A percentile compares a stretch with the other conserved stretches of the same genome.
phyloP scores from a whole-genome alignment of 2,888 invertebrate genomes.

The Pseudococcus jackbeardsleyi region DNA sequence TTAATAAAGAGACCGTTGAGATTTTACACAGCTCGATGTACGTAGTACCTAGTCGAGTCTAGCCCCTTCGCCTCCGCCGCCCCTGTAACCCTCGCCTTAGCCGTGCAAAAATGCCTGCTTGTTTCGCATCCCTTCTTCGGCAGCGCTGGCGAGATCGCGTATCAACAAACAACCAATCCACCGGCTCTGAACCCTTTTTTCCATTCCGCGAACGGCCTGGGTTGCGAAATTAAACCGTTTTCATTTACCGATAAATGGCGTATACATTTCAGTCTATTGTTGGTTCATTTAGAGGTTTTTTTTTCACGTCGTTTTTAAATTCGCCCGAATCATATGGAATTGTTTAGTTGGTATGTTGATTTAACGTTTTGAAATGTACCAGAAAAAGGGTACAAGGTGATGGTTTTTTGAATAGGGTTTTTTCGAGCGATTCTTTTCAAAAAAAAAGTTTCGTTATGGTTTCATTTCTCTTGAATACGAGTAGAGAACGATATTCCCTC shows the following conservation, averaged over 20 bases:
- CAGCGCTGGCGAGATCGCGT: neutral
- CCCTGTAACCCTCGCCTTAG: neutral
- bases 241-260: conserved; percentile 64
- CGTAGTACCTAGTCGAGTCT: neutral
- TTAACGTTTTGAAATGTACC: neutral
- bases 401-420: neutral
- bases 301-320: neutral
- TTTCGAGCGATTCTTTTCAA: neutral
- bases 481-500: conserved; percentile 19
- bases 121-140: neutral
- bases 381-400: neutral
- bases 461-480: neutral
- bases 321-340: neutral
- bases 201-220: neutral
- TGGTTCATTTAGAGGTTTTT: conserved; percentile 26
- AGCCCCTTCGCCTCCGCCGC: neutral
- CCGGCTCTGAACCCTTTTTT: conserved; percentile 44
- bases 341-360: conserved; percentile 1
- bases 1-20: conserved; percentile 65
- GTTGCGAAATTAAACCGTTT: conserved; percentile 56
- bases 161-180: conserved; percentile 59
- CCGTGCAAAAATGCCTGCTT: neutral
- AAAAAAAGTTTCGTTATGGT: neutral
- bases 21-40: conserved; percentile 52
- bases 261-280: conserved; percentile 46